Evolutionary conservation across 2,888 invertebrate species (phyloP).

Genomic region (Brachyopa scutellaris): DNA sequence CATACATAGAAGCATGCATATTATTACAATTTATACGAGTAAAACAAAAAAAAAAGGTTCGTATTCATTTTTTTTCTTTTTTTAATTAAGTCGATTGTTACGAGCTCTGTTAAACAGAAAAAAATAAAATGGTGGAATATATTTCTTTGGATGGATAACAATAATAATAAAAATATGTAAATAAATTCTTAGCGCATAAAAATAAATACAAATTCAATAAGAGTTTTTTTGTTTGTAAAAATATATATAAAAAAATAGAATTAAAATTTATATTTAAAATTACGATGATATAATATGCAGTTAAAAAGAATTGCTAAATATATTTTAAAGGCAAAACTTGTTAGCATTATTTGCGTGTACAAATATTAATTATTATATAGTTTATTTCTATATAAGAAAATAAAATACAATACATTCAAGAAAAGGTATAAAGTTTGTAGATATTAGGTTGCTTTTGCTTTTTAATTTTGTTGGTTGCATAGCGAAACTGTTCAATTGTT

Average conservation of each 20-base stretch:
- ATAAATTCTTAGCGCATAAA: conserved; percentile 18
- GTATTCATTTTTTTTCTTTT: not conserved
- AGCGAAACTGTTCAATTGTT: too few species aligned
- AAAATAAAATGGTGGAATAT: conserved; percentile 1
- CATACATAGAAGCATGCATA: conserved; percentile 15
- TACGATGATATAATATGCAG: not conserved
- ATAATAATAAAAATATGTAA: conserved; percentile 30
- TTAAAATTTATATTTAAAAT: conserved; percentile 17
- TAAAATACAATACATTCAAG: too few species aligned
- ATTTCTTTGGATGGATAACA: conserved; percentile 17
- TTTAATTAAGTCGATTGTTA: conserved; percentile 21
- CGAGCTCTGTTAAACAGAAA: conserved; percentile 40
- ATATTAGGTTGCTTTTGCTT: too few species aligned
- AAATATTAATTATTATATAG: too few species aligned
- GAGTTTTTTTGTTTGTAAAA: conserved; percentile 51
- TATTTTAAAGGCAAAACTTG: too few species aligned
- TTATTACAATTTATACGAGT: conserved; percentile 31
- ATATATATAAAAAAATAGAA: conserved; percentile 1
- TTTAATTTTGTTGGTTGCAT: too few species aligned
- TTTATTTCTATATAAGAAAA: too few species aligned
- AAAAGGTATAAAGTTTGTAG: too few species aligned
- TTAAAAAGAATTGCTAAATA: too few species aligned
- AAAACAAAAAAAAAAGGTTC: conserved; percentile 1
- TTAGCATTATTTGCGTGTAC: too few species aligned
- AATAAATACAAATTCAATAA: not conserved